Conservation (phyloP, 2,888 invertebrate genomes). For the Leuctra nigra region DNA sequence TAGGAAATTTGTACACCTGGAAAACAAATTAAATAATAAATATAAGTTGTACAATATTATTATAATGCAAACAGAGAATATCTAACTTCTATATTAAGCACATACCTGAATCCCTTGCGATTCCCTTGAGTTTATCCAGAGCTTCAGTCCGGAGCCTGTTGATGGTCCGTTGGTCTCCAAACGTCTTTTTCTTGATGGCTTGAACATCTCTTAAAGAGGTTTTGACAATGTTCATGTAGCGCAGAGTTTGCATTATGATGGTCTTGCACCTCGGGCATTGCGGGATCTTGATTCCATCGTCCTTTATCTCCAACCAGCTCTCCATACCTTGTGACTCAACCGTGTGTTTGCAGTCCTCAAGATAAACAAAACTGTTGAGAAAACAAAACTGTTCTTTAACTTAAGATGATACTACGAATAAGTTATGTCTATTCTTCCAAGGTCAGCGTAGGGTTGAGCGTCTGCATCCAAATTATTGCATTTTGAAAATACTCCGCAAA, state of each 20-base stretch:
- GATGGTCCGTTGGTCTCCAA: slow-evolving; percentile 29
- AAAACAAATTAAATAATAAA: too few species aligned
- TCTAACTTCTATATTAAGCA: too few species aligned
- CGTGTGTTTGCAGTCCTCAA: slow-evolving; percentile 49
- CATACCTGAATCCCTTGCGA: too few species aligned
- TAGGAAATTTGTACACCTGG: too few species aligned
- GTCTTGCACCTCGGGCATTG: slow-evolving; percentile 54
- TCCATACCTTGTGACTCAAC: slow-evolving; percentile 46
- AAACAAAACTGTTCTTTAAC: slow-evolving; percentile 6
- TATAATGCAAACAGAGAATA: too few species aligned
- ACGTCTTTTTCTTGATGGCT: slow-evolving; percentile 35
- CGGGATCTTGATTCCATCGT: slow-evolving; percentile 36
- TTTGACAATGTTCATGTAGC: slow-evolving; percentile 50
- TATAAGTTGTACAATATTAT: too few species aligned
- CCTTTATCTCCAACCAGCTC: slow-evolving; percentile 33
- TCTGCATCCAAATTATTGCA: too few species aligned
- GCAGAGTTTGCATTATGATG: slow-evolving; percentile 48
- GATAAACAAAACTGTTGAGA: slow-evolving; percentile 44
- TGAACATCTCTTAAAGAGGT: slow-evolving; percentile 38
- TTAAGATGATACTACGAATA: too few species aligned
- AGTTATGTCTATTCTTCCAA: too few species aligned
- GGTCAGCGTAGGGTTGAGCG: too few species aligned
- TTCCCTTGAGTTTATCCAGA: too few species aligned
- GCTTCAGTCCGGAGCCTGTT: not conserved
- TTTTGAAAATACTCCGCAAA: too few species aligned